Conservation (phyloP, 1,140 invertebrate genomes). For the Aphelinus atriplicis region DNA sequence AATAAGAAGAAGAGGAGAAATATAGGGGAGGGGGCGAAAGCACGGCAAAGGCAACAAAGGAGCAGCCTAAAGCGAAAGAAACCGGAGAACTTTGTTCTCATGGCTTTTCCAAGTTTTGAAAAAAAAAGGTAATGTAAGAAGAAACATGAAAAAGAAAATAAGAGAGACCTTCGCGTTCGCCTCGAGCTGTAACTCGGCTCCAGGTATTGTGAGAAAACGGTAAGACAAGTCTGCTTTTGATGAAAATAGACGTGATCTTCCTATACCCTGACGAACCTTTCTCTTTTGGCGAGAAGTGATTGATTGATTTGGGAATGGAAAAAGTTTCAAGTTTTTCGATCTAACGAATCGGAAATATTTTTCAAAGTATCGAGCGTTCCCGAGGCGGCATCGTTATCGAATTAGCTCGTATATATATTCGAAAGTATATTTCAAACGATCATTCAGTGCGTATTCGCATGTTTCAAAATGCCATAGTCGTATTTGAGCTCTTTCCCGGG, state of each 20-base stretch:
- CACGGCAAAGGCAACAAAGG: slow-evolving; percentile 27
- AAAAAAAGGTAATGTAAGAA: slow-evolving; percentile 10
- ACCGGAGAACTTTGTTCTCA: slow-evolving; percentile 40
- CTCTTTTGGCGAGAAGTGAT: slow-evolving; percentile 23
- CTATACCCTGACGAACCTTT: slow-evolving; percentile 6
- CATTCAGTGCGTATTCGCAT: too few relatives aligned
- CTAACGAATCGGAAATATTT: too few relatives aligned
- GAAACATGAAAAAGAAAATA: slow-evolving; percentile 18
- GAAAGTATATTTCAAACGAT: too few relatives aligned
- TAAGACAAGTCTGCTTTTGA: slow-evolving; percentile 31
- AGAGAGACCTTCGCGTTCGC: slow-evolving; percentile 13
- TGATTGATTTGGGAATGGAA: slow-evolving; percentile 38
- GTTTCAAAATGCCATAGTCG: too few relatives aligned
- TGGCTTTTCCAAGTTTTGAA: slow-evolving; percentile 37
- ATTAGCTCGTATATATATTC: too few relatives aligned
- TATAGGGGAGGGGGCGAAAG: background rate
- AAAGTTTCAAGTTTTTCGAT: slow-evolving; percentile 9
- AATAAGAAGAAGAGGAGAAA: background rate
- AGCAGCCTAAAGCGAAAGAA: slow-evolving; percentile 35
- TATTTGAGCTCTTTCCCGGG: too few relatives aligned
- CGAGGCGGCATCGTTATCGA: too few relatives aligned
- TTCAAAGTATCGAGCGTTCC: too few relatives aligned
- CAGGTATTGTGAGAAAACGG: slow-evolving; percentile 1
- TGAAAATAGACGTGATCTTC: slow-evolving; percentile 23
- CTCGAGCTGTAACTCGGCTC: slow-evolving; percentile 26